Evolutionary conservation across 2,888 invertebrate species (phyloP), one percentile per base, ranked within the genome.

Genomic region (Perithous albicinctus): DNA sequence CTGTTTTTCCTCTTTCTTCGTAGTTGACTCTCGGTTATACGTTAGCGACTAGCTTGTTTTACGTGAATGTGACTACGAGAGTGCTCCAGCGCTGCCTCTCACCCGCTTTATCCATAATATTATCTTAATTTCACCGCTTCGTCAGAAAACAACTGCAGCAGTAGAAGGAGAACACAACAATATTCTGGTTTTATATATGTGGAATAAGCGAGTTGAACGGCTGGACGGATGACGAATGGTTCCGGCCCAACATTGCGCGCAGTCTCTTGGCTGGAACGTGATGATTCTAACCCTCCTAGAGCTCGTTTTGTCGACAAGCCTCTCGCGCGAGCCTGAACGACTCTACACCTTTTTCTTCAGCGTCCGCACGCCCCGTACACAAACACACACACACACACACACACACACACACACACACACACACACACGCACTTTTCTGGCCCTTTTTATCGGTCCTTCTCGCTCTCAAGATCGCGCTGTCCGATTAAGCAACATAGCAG

Each of bases 391-490:
- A 70, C 29, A 29, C 8, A 8, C 54, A n/a, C n/a, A n/a, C n/a
- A n/a, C n/a, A n/a, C n/a, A n/a, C n/a, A 56, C 56, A 56, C 67
- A 38, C 78, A 72, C 70, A 41, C 35, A 56, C 56, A 56, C 67
- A 38, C 78, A 72, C 70, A 41, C 35, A 51, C n/a, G 23, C 23
- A 41, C 35, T 15, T 15, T 48, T 8, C 23, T 26, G 69, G 63
- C 74, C 67, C 66, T 78, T 70, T 56, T 78, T 38, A 80, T 80
- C 75, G 75, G 61, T 84, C 64, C 64, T 77, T 85, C 86, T 87
- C 84, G 67, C 85, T 86, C 87, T 86, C 85, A 84, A 89, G 90
- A 90, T 90, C 88, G 84, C 85, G 82, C 82, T 82, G 79, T 56
- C 85, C 86, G 90, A 90, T 90, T 90, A 86, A 85, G 80, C 84